Percentiles rank a stretch among this genome's conserved stretches.
These are phyloP conservation scores for Pipistrellus pipistrellus DNA, from an alignment of 2,797 vertebrate species.

Conservation along the genomic window DNA sequence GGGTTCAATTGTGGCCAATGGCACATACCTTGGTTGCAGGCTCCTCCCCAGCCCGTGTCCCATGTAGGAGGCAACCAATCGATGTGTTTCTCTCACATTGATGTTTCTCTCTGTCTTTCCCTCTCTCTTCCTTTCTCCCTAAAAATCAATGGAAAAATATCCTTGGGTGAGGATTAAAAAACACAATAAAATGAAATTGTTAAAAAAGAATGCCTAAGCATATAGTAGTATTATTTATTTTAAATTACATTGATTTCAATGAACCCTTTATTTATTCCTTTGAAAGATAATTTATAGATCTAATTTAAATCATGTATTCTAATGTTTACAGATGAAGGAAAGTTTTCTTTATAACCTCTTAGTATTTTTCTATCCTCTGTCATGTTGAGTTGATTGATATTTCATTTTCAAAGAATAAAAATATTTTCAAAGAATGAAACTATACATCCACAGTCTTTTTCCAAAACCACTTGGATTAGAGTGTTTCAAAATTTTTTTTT, in stretches of 20 bases:
- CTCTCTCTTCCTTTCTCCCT: no score
- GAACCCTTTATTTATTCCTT: neutral
- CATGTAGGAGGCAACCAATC: no score
- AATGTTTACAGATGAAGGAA: slow-evolving; percentile 26
- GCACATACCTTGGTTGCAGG: no score
- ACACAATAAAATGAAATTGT: no score
- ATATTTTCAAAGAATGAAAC: slow-evolving; percentile 43
- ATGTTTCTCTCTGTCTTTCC: no score
- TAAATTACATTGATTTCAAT: slow-evolving; percentile 48
- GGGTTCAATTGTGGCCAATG: no score
- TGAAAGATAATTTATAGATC: slow-evolving; percentile 42
- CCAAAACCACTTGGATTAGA: slow-evolving; percentile 12
- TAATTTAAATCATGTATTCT: slow-evolving; percentile 34
- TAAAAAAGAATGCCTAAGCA: neutral
- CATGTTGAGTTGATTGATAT: slow-evolving; percentile 37
- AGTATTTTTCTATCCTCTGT: neutral
- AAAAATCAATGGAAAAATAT: no score
- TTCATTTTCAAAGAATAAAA: slow-evolving; percentile 62
- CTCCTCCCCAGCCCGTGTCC: no score
- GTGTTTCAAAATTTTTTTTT: slow-evolving; percentile 57
- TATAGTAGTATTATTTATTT: slow-evolving; percentile 14
- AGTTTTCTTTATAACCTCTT: slow-evolving; percentile 55
- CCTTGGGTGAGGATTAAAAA: no score
- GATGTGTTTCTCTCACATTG: no score
- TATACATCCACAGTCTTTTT: slow-evolving; percentile 45